Base-by-base conservation (phyloP, 1,140 invertebrate species). In the Calycopis cecrops region DNA sequence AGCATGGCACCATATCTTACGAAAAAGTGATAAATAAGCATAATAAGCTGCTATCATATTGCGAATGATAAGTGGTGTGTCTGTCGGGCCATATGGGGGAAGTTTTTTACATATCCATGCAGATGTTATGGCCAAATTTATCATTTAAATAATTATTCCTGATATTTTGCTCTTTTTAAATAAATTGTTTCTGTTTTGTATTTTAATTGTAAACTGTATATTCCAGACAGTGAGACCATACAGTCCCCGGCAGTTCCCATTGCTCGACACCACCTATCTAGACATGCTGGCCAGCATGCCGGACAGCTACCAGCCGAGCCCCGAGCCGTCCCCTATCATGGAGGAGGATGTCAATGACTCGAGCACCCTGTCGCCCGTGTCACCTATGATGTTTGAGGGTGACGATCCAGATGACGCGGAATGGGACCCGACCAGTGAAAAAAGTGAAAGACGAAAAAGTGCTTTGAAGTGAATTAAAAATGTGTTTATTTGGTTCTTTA, bases 391-490 rank as follows among this genome's bases (percentile, higher is more conserved):
- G 34, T 82, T 72, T 47, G 79, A 85, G 8, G 92, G 91, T 4
- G 94, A 95, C 67, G 94, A 95, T 81, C 93, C 93, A 1, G 93
- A 94, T 75, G 94, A 96, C 85, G 92, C 92, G 3, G 94, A 96
- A 73, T 96, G 94, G 94, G 89, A 84, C 11, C 82, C 82, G 17
- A 63, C 56, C 9, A 35, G 35, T 0, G 73, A 81, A 17, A 79
- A 74, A 34, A 28, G 16, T 1, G 79, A 85, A 0, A 56, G 69
- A 10, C 57, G 77, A 16, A 78, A 71, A 53, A 74, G 67, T 38
- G 54, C 63, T 1, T 69, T 79, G 9, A 82, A 76, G 55, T 81
- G 55, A 76, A 69, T 28, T 28, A 28, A 28, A 28, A 28, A 28
- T 3, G 21, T 3, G 21, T 28, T 28, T 28, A 28, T 28, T 28